Evolutionary conservation across 2,888 invertebrate species (phyloP), one percentile per base, ranked within the genome.

Genomic region (Thymelicus acteon): DNA sequence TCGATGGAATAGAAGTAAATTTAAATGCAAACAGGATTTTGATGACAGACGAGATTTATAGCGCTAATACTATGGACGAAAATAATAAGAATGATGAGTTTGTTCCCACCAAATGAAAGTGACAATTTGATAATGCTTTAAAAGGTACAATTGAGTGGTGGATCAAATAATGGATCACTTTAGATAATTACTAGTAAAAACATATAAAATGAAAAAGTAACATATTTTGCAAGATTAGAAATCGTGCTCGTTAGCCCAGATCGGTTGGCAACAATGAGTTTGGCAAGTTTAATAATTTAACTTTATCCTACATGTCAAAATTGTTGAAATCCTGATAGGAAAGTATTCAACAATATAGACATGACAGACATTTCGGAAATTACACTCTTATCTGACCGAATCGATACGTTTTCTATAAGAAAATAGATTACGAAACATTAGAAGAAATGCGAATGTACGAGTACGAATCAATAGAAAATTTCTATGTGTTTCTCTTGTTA

Each of bases 1-100:
- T 48, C 48, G 58, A 47, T 58, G 47, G 31, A 49, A 19, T 13
- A 47, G 37, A 57, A 65, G n/a, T 47, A 6, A 31, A 57, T 54
- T 54, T 54, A 31, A 57, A 57, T 6, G 1, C 19, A 37, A 57
- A 24, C 24, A 12, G 15, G 5, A 6, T 52, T 52, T 0, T 15
- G 52, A 19, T 19, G 52, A 19, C 52, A 19, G 52, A 52, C 44
- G 12, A 44, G 44, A 44, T 44, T 31, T 31, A 12, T 44, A 12
- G 0, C 44, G 31, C 3, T 2, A 31, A 31, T 31, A 31, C 31
- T 31, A 5, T 31, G 31, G 31, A 31, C 31, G 5, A 31, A 31
- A 31, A 31, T 31, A 31, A 31, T 31, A 31, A 31, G 31, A 31
- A 31, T 31, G 31, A 31, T 31, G 31, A 31, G 31, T 44, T 44